Base-by-base conservation (phyloP, 2,888 invertebrate genomes). In the Hypomecis punctinalis region DNA sequence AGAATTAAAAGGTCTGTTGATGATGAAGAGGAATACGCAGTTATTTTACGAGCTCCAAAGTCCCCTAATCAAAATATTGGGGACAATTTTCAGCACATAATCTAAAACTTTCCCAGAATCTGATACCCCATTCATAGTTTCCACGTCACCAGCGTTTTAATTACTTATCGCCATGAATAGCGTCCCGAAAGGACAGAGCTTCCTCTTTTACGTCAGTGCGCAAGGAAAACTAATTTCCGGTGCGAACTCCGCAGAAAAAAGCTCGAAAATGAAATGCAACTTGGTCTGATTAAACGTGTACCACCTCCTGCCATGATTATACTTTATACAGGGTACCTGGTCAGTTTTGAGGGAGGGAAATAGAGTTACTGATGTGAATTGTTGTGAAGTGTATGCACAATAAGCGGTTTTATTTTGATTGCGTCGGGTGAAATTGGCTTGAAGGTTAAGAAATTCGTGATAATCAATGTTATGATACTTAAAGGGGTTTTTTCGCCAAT, bases 281-380 rank as follows among this genome's bases (percentile, higher is more conserved):
- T 61, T 61, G 72, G 62, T 66, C 62, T 68, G 57, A 67, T 70
- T 70, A 70, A 68, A 63, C 62, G 47, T 64, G 65, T 55, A 62
- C 63, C 56, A 42, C 54, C 46, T 13, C 40, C 39, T 51, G 55
- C 49, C 53, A 51, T 47, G 35, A 48, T 6, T 43, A 36, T 51
- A 51, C 39, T 36, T 11, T 43, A 36, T 51, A 51, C 39, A 51
- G 39, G 51, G 6, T 39, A 39, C 9, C 51, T 8, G 7, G 1
- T 8, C 8, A 51, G 5, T 23, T 23, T 23, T 23, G 23, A 23
- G 23, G 23, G 23, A 23, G 23, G 23, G 23, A 23, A 23, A 23
- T 23, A 23, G 23, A 23, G 23, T 23, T 23, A 23, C 23, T 23
- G n/a, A 23, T 23, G 23, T 23, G 23, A 23, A 23, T 23, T 23